Conservation (phyloP, 1,140 invertebrate species). For the Drosophila funebris region DNA sequence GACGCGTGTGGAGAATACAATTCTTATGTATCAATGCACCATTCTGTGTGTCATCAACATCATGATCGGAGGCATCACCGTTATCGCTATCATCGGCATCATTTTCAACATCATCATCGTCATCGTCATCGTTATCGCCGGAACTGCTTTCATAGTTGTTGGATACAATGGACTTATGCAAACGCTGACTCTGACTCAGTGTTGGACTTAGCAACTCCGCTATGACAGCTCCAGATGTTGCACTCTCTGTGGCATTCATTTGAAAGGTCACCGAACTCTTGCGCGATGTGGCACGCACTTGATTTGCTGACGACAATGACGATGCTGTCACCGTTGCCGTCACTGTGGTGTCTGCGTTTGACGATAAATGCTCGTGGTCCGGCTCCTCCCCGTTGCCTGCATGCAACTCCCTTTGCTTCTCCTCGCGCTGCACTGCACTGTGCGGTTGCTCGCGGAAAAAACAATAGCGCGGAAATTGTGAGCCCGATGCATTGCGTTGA, state of each 20-base stretch:
- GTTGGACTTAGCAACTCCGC: neutral
- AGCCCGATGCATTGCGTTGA: constrained; percentile 72
- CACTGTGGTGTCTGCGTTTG: neutral
- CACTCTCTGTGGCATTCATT: constrained; percentile 7
- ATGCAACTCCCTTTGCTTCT: constrained; percentile 12
- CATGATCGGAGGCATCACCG: neutral
- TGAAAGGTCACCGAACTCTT: constrained; percentile 73
- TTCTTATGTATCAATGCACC: constrained; percentile 55
- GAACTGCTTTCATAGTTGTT: constrained; percentile 60
- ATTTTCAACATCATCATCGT: neutral
- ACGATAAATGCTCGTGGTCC: constrained; percentile 25
- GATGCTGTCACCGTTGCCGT: neutral
- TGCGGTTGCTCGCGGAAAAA: constrained; percentile 66
- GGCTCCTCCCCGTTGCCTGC: no score
- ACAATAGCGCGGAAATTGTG: constrained; percentile 77
- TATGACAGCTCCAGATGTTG: neutral
- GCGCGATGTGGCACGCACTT: constrained; percentile 56
- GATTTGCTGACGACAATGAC: neutral
- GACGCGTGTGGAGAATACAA: constrained; percentile 58
- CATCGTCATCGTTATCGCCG: constrained; percentile 29
- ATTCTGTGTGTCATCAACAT: constrained; percentile 4
- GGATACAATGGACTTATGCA: constrained; percentile 61
- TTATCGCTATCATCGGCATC: constrained; percentile 8
- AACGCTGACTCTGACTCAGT: constrained; percentile 9
- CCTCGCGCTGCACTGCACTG: neutral